These are phyloP conservation scores for Cydia fagiglandana DNA, from an alignment of 1,140 invertebrate genomes.

Conservation along the genomic window DNA sequence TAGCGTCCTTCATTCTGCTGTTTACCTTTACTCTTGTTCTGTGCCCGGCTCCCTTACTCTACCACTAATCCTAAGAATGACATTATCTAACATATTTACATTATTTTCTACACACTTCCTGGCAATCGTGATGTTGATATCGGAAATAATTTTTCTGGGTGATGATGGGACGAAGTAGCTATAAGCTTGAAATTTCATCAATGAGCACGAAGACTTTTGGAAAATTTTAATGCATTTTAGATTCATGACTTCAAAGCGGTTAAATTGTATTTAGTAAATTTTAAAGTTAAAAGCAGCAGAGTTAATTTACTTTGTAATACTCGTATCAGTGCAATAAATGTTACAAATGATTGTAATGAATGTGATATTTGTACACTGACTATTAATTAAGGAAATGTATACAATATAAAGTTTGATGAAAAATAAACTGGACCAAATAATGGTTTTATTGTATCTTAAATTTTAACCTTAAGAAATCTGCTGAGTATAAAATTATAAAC, in stretches of 20 bases:
- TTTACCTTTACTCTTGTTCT: conserved; percentile 52
- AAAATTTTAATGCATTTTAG: conserved; percentile 33
- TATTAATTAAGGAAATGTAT: neutral
- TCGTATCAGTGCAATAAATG: neutral
- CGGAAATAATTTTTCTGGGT: conserved; percentile 46
- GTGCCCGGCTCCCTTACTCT: conserved; percentile 66
- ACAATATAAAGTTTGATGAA: conserved; percentile 30
- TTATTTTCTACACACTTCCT: conserved; percentile 74
- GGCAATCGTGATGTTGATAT: conserved; percentile 48
- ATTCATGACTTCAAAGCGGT: conserved; percentile 30
- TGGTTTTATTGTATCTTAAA: conserved; percentile 58
- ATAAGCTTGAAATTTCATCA: conserved; percentile 77
- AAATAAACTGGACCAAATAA: conserved; percentile 18
- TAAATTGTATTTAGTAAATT: conserved; percentile 4
- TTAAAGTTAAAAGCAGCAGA: conserved; percentile 35
- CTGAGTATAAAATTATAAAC: conserved; percentile 79
- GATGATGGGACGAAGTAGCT: conserved; percentile 54
- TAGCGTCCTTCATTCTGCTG: conserved; percentile 44
- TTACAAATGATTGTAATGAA: conserved; percentile 18
- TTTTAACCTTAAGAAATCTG: conserved; percentile 71
- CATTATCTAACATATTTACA: conserved; percentile 66
- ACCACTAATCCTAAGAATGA: conserved; percentile 66
- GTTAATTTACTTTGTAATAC: conserved; percentile 11
- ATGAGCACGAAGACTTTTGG: conserved; percentile 54
- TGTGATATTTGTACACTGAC: conserved; percentile 24